These are phyloP conservation scores for Recurvirostra avosetta DNA, from an alignment of 2,113 vertebrate species.

Conservation along the genomic window DNA sequence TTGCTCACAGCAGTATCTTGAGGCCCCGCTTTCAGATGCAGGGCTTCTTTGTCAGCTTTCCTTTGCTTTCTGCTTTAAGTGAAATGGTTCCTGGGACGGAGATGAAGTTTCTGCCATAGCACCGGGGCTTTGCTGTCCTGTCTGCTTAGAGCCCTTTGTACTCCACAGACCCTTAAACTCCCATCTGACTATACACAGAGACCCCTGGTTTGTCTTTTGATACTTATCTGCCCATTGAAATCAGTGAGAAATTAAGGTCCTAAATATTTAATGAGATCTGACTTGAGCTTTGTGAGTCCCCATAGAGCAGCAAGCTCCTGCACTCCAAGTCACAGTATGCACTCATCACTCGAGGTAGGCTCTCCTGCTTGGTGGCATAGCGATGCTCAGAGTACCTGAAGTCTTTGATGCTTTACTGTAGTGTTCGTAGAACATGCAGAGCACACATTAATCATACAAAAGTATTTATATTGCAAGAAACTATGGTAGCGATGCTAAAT, in stretches of 20 bases:
- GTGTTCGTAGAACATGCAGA: background rate
- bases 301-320: background rate
- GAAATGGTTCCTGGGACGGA: background rate
- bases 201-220: background rate
- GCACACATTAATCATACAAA: background rate
- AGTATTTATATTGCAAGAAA: background rate
- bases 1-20: accelerated
- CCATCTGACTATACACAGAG: background rate
- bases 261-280: background rate
- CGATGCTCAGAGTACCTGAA: accelerated
- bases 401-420: background rate
- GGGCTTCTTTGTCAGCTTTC: background rate
- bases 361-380: background rate
- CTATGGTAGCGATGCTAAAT: accelerated
- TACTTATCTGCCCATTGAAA: background rate
- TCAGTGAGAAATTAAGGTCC: background rate
- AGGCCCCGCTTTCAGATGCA: background rate
- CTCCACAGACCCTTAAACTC: background rate
- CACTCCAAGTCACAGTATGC: accelerated
- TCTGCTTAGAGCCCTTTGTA: background rate
- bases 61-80: background rate
- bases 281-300: background rate
- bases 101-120: background rate
- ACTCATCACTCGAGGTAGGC: accelerated
- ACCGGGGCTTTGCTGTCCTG: background rate